These are phyloP conservation scores for Phylloscopus trochilus DNA, from an alignment of 2,113 vertebrate species.

Conservation along the genomic window DNA sequence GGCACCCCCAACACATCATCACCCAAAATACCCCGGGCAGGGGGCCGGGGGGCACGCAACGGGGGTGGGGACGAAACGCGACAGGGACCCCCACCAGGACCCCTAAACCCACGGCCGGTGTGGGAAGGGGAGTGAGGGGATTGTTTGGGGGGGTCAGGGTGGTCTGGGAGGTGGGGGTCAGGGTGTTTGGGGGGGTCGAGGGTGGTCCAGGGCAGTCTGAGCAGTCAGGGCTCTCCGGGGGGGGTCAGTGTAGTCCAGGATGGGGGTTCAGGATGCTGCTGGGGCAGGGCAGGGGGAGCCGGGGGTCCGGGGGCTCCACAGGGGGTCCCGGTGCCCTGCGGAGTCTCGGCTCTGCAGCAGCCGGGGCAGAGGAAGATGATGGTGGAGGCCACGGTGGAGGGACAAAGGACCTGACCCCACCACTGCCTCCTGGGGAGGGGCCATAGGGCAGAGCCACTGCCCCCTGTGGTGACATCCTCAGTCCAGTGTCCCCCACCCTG, in stretches of 20 bases:
- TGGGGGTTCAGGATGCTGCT: background rate
- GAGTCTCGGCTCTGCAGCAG: constrained; percentile 31
- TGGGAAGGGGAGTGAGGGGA: too few species aligned
- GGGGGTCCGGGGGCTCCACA: accelerated
- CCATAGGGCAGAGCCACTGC: background rate
- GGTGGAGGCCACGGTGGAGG: constrained; percentile 65
- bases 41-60: too few species aligned
- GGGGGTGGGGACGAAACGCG: background rate
- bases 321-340: background rate
- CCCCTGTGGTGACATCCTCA: background rate
- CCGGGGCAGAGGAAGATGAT: constrained; percentile 71
- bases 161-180: too few species aligned
- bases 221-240: too few species aligned
- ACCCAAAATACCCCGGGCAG: background rate
- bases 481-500: background rate
- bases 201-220: too few species aligned
- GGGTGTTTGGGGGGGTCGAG: background rate
- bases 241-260: background rate
- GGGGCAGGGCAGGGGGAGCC: background rate
- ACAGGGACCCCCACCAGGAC: background rate
- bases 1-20: background rate
- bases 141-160: background rate
- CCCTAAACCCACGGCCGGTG: background rate
- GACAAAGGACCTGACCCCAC: constrained; percentile 70
- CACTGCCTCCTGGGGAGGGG: background rate